A percentile compares a stretch with the other conserved stretches of the same genome.
Conservation (phyloP, 2,797 vertebrate genomes). For the Acipenser oxyrinchus region DNA sequence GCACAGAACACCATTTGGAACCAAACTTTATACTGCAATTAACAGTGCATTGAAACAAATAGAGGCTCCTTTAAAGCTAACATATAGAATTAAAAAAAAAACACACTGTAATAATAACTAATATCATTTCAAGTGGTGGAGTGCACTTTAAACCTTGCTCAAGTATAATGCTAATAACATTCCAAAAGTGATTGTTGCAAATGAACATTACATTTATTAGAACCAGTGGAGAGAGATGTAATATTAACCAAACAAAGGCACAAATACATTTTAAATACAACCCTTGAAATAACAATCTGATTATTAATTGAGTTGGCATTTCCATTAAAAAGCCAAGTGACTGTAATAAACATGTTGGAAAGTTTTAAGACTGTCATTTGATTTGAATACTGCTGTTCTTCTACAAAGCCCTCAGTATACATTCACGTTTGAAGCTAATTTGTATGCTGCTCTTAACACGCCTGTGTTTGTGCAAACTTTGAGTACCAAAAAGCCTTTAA, state of each 20-base stretch:
- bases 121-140: too few species aligned
- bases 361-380: slow-evolving; percentile 48
- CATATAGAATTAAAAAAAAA: too few species aligned
- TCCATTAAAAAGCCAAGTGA: slow-evolving; percentile 16
- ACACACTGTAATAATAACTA: too few species aligned
- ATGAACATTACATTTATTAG: not conserved
- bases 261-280: not conserved
- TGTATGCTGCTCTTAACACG: slow-evolving; percentile 71
- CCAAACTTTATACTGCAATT: too few species aligned
- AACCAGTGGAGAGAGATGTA: not conserved
- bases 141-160: too few species aligned
- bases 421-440: slow-evolving; percentile 57
- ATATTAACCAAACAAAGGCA: not conserved
- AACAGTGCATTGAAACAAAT: too few species aligned
- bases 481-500: slow-evolving; percentile 85
- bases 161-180: too few species aligned
- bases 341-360: slow-evolving; percentile 49
- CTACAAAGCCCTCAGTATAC: slow-evolving; percentile 10
- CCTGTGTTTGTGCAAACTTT: slow-evolving; percentile 77
- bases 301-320: slow-evolving; percentile 32
- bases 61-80: too few species aligned
- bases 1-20: too few species aligned
- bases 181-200: too few species aligned
- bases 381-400: slow-evolving; percentile 37
- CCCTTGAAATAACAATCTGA: slow-evolving; percentile 44